Evolutionary conservation across 2,113 vertebrate species (phyloP).

Genomic region (Euleptes europaea): DNA sequence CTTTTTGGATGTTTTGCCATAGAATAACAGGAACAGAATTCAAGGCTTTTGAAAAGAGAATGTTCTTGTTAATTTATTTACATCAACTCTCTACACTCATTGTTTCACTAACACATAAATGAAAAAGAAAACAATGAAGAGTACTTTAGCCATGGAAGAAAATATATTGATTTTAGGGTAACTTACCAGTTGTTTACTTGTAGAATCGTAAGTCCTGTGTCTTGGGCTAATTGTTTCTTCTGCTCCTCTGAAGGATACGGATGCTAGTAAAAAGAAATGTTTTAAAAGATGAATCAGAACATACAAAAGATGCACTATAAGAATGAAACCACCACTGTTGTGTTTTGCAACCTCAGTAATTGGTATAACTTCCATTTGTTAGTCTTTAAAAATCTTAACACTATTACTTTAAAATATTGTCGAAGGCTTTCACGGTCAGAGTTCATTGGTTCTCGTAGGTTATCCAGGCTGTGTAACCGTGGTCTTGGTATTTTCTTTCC

Average conservation of each 20-base stretch:
- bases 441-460: too few relatives aligned
- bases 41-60: slow-evolving; percentile 53
- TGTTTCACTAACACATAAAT: slow-evolving; percentile 62
- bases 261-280: slow-evolving; percentile 86
- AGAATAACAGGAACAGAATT: slow-evolving; percentile 54
- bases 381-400: not conserved
- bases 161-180: slow-evolving; percentile 73
- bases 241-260: slow-evolving; percentile 99
- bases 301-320: slow-evolving; percentile 70
- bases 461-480: too few relatives aligned
- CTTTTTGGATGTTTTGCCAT: slow-evolving; percentile 58
- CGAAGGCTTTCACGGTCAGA: too few relatives aligned
- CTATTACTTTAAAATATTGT: not conserved
- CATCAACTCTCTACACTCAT: slow-evolving; percentile 48
- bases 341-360: slow-evolving; percentile 51
- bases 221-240: slow-evolving; percentile 99
- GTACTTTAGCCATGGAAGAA: slow-evolving; percentile 69
- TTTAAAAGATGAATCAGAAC: slow-evolving; percentile 80
- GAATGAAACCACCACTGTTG: slow-evolving; percentile 69
- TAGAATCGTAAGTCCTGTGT: slow-evolving; percentile 99
- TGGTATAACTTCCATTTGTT: slow-evolving; percentile 46
- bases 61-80: slow-evolving; percentile 54
- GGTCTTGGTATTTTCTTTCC: too few relatives aligned
- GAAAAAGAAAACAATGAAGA: slow-evolving; percentile 75
- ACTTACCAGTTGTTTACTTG: slow-evolving; percentile 99